Percentiles rank a stretch among this genome's conserved stretches.
phyloP scores from a whole-genome alignment of 2,797 vertebrate species.

The Melanotaenia trifasciata region DNA sequence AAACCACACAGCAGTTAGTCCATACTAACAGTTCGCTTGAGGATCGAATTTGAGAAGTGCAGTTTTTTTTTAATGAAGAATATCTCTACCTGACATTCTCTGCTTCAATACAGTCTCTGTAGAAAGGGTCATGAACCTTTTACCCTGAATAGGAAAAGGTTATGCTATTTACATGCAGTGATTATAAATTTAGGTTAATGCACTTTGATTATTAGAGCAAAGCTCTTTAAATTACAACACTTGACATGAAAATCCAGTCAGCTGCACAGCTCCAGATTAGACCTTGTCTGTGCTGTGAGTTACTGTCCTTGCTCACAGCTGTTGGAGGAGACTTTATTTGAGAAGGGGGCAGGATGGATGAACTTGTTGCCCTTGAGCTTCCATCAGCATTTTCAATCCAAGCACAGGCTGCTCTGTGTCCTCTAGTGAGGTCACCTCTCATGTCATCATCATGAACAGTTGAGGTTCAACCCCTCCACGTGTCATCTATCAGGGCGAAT shows the following conservation, averaged over 20 bases:
- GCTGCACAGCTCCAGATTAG: constrained; percentile 19
- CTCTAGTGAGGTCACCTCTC: constrained; percentile 70
- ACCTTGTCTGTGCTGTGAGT: constrained; percentile 51
- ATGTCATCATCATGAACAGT: constrained; percentile 57
- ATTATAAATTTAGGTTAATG: constrained; percentile 63
- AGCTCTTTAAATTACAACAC: constrained; percentile 51
- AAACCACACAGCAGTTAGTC: constrained; percentile 63
- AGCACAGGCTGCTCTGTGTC: constrained; percentile 30
- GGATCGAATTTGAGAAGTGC: constrained; percentile 52
- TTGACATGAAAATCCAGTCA: constrained; percentile 36
- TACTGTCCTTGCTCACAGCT: constrained; percentile 70
- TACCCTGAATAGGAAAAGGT: constrained; percentile 8
- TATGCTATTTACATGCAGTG: constrained; percentile 10
- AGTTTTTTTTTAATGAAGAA: constrained; percentile 13
- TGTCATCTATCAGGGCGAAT: constrained; percentile 66
- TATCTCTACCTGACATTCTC: constrained; percentile 26
- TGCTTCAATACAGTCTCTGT: constrained; percentile 26
- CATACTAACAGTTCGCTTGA: constrained; percentile 61
- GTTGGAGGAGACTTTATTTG: constrained; percentile 63
- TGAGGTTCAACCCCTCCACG: constrained; percentile 54
- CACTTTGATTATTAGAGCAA: constrained; percentile 52
- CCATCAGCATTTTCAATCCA: constrained; percentile 73
- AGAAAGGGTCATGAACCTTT: constrained; percentile 30
- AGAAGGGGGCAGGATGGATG: constrained; percentile 60
- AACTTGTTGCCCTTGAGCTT: constrained; percentile 72